Percentiles rank a stretch among this genome's conserved stretches.
These are phyloP conservation scores for Brachionus rotundiformis DNA, from an alignment of 1,140 invertebrate genomes.

Conservation along the genomic window DNA sequence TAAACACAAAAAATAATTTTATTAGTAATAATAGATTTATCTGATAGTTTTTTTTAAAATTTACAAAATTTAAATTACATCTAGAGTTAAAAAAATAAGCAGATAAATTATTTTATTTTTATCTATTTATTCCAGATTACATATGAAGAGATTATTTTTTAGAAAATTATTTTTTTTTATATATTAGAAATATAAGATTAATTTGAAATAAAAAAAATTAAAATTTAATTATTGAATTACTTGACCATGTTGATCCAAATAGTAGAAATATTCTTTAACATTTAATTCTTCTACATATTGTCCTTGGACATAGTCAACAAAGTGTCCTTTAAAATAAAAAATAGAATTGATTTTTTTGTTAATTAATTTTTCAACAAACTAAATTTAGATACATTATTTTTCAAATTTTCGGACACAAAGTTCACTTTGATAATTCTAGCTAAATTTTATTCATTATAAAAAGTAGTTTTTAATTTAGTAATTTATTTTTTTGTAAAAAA, in stretches of 20 bases:
- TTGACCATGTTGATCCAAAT: slow-evolving; percentile 96
- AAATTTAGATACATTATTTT: not conserved
- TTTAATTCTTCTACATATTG: slow-evolving; percentile 68
- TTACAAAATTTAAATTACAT: no score
- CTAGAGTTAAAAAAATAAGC: no score
- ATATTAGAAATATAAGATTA: no score
- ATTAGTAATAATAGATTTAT: no score
- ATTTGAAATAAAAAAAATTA: not conserved
- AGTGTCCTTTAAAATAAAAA: not conserved
- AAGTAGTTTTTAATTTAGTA: no score
- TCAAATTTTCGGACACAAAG: not conserved
- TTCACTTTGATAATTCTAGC: not conserved
- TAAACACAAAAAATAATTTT: no score
- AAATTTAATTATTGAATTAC: slow-evolving; percentile 66
- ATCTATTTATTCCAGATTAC: no score
- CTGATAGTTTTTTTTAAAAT: no score
- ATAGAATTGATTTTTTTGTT: not conserved
- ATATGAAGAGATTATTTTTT: no score
- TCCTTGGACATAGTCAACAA: not conserved
- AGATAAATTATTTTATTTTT: no score
- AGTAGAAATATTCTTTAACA: slow-evolving; percentile 95
- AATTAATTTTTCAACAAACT: not conserved
- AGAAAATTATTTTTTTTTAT: no score
- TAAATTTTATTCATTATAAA: not conserved
- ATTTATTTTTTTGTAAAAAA: not conserved